phyloP scores from a whole-genome alignment of 2,797 vertebrate genomes.

The Neosalanx taihuensis region DNA sequence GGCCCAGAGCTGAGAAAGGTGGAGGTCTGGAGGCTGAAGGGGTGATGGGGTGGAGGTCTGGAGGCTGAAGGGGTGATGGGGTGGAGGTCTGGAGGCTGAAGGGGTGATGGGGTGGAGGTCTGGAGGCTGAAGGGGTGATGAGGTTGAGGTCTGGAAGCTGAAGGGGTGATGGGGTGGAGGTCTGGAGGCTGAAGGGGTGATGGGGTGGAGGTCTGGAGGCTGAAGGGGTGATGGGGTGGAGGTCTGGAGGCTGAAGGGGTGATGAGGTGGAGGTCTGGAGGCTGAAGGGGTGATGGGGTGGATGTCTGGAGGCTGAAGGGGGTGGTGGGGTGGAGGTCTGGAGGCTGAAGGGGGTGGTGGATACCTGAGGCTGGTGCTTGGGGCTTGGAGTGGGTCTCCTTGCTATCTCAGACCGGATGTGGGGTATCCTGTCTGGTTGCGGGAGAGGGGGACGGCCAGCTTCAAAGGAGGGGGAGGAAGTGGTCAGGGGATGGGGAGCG shows the following conservation, averaged over 20 bases:
- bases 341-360: slow-evolving; percentile 30
- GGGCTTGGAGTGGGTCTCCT: slow-evolving; percentile 44
- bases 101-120: no score
- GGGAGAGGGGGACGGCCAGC: slow-evolving; percentile 45
- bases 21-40: no score
- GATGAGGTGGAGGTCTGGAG: slow-evolving; percentile 15
- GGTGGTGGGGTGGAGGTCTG: neutral
- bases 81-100: slow-evolving; percentile 21
- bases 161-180: slow-evolving; percentile 17
- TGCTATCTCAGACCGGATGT: slow-evolving; percentile 71
- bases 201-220: slow-evolving; percentile 19
- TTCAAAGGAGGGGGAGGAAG: slow-evolving; percentile 71
- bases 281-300: neutral
- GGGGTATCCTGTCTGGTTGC: slow-evolving; percentile 70
- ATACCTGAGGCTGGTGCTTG: slow-evolving; percentile 35
- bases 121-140: neutral
- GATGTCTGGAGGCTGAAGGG: slow-evolving; percentile 35
- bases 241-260: slow-evolving; percentile 26
- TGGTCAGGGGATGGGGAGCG: slow-evolving; percentile 60
- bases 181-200: slow-evolving; percentile 26
- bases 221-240: slow-evolving; percentile 25
- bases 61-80: slow-evolving; percentile 29
- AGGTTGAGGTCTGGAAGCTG: slow-evolving; percentile 25
- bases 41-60: slow-evolving; percentile 11
- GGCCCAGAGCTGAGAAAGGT: slow-evolving; percentile 29